These are phyloP conservation scores for Telmatherina bonti DNA, from an alignment of 2,797 vertebrate genomes.

Conservation along the genomic window DNA sequence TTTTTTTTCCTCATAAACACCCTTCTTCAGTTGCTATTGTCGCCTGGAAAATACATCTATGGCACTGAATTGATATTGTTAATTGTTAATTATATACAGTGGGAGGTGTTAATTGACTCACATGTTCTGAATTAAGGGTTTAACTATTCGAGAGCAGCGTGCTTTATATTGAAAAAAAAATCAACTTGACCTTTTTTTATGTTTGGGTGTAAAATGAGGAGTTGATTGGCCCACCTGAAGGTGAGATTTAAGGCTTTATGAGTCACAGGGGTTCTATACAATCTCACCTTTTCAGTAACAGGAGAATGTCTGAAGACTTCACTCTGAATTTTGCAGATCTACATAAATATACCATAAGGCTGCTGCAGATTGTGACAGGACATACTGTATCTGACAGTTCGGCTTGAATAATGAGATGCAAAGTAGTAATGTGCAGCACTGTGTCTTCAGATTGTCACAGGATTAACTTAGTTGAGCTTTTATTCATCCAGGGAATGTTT, in stretches of 20 bases:
- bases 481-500: conserved; percentile 51
- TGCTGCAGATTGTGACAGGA: conserved; percentile 19
- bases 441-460: conserved; percentile 56
- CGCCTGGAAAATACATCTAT: no score
- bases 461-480: conserved; percentile 58
- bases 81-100: no score
- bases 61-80: no score
- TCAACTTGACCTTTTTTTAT: not conserved
- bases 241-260: not conserved
- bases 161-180: not conserved
- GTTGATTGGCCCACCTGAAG: not conserved
- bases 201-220: not conserved
- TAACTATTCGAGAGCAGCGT: not conserved
- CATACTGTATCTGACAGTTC: conserved; percentile 27
- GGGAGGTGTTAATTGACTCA: no score
- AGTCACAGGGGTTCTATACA: conserved; percentile 6
- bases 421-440: conserved; percentile 45
- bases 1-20: no score
- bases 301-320: conserved; percentile 4
- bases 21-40: no score
- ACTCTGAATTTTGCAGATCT: conserved; percentile 34
- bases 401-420: conserved; percentile 59
- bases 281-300: conserved; percentile 3
- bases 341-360: conserved; percentile 29
- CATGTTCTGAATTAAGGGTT: no score